These are phyloP conservation scores for Lepetodrilus schrolli DNA, from an alignment of 2,888 invertebrate species.

Conservation along the genomic window DNA sequence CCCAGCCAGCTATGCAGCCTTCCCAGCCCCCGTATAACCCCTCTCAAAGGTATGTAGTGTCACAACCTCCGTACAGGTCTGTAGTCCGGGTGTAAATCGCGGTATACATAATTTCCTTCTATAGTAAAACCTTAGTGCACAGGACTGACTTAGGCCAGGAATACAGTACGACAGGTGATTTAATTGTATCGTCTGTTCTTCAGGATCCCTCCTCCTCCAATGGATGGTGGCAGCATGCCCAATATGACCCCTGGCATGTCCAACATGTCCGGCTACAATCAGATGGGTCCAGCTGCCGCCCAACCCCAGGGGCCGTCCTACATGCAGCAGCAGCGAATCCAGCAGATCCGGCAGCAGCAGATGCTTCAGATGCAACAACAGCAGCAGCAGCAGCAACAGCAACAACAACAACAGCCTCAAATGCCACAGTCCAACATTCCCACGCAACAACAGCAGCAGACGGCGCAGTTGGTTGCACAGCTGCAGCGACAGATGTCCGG, in stretches of 20 bases:
- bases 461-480: constrained; percentile 58
- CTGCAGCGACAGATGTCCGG: constrained; percentile 60
- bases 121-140: no score
- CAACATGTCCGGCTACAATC: constrained; percentile 61
- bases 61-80: not conserved
- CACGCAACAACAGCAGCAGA: constrained; percentile 74
- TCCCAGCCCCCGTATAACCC: constrained; percentile 56
- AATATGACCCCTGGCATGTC: constrained; percentile 41
- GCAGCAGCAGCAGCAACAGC: constrained; percentile 33
- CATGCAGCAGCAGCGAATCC: constrained; percentile 69
- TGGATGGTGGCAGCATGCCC: constrained; percentile 41
- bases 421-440: constrained; percentile 75
- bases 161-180: no score
- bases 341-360: constrained; percentile 42
- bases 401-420: constrained; percentile 67
- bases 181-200: not conserved
- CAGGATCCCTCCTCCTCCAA: constrained; percentile 50
- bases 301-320: constrained; percentile 73
- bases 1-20: constrained; percentile 47
- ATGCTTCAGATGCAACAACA: constrained; percentile 40
- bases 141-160: no score
- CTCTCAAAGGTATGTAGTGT: constrained; percentile 47
- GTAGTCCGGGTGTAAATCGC: not conserved
- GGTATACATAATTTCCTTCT: not conserved
- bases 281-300: constrained; percentile 59